phyloP scores from a whole-genome alignment of 2,888 invertebrate genomes.

The Trissolcus japonicus region DNA sequence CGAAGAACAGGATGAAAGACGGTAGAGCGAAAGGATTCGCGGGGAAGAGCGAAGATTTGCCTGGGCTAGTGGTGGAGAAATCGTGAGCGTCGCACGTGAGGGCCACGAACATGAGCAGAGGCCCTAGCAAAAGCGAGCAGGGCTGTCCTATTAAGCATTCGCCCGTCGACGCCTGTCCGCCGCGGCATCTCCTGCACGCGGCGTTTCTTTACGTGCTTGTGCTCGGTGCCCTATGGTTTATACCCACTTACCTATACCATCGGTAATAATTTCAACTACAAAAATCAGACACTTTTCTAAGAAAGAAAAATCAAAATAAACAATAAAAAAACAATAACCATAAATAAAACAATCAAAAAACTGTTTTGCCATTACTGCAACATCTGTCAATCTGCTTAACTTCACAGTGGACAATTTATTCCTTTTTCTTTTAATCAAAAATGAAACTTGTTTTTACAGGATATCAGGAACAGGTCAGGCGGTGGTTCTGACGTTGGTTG shows the following conservation, averaged over 20 bases:
- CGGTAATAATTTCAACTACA: conserved; percentile 65
- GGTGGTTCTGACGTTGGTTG: conserved; percentile 80
- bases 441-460: conserved; percentile 71
- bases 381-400: conserved; percentile 6
- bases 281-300: background rate
- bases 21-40: conserved; percentile 17
- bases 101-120: conserved; percentile 48
- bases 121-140: conserved; percentile 36
- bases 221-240: conserved; percentile 67
- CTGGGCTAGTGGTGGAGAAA: conserved; percentile 28
- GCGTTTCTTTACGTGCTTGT: conserved; percentile 66
- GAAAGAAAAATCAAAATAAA: background rate
- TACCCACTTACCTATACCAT: conserved; percentile 66
- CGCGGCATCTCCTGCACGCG: conserved; percentile 66
- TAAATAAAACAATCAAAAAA: background rate
- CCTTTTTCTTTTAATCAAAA: too few relatives aligned
- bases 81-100: conserved; percentile 54
- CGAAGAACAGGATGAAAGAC: conserved; percentile 34
- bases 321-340: too few relatives aligned
- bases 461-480: conserved; percentile 81
- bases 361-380: conserved; percentile 9
- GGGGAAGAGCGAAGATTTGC: conserved; percentile 29
- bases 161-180: conserved; percentile 59
- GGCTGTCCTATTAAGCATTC: conserved; percentile 64
- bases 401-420: background rate